These are phyloP conservation scores for Falco rusticolus DNA, from an alignment of 2,797 vertebrate species.

Conservation along the genomic window DNA sequence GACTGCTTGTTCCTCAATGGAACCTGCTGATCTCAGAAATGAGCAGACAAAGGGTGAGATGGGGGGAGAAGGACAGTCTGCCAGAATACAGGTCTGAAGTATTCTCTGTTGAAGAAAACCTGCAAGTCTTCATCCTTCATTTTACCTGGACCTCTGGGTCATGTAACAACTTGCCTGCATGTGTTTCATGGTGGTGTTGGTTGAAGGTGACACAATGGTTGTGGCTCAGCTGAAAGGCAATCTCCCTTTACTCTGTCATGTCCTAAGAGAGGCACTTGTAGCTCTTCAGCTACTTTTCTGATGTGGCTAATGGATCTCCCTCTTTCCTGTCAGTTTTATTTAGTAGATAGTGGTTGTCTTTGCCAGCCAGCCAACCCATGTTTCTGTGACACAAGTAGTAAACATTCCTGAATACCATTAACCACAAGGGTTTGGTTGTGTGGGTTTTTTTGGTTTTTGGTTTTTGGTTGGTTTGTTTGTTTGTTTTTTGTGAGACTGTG, in stretches of 20 bases:
- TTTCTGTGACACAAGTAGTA: not conserved
- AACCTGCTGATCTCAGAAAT: not conserved
- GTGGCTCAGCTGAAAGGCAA: not conserved
- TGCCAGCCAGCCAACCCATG: not conserved
- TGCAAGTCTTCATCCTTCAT: not conserved
- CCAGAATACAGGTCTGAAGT: not conserved
- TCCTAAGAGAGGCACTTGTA: not conserved
- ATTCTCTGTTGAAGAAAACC: not conserved
- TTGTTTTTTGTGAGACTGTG: not conserved
- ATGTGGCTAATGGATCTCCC: not conserved
- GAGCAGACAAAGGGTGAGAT: accelerated
- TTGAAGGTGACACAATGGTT: not conserved
- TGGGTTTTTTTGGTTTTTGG: too few species aligned
- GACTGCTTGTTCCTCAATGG: not conserved
- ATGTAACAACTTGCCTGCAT: not conserved
- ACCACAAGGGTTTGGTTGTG: too few species aligned
- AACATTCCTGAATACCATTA: not conserved
- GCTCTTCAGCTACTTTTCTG: not conserved
- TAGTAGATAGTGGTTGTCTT: not conserved
- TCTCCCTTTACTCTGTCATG: not conserved
- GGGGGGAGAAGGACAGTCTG: not conserved
- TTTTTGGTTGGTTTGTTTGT: too few species aligned
- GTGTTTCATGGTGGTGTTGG: not conserved
- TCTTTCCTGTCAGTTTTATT: not conserved
- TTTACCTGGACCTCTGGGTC: not conserved